A percentile compares a stretch with the other conserved stretches of the same genome.
These are phyloP conservation scores for Leptopilina myrica DNA, from an alignment of 2,888 invertebrate genomes.

Conservation along the genomic window DNA sequence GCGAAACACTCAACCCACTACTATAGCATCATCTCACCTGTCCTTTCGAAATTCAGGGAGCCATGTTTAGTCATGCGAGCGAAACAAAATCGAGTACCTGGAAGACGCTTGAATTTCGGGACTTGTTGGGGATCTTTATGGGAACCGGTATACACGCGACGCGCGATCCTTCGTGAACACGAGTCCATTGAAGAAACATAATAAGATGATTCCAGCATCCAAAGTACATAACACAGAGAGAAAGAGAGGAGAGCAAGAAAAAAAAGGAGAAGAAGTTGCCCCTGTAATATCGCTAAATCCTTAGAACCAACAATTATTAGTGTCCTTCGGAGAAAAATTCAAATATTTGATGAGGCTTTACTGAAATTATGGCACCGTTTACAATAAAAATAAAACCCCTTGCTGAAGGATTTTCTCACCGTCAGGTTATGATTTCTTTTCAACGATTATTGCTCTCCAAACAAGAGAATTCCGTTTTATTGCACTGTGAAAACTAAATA, in stretches of 20 bases:
- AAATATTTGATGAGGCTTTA: slow-evolving; percentile 39
- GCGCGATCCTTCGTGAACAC: slow-evolving; percentile 35
- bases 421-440: slow-evolving; percentile 4
- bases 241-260: too few species aligned
- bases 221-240: slow-evolving; percentile 21
- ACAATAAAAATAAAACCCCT: slow-evolving; percentile 17
- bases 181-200: slow-evolving; percentile 39
- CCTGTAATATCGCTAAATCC: slow-evolving; percentile 22
- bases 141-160: slow-evolving; percentile 45
- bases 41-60: slow-evolving; percentile 45
- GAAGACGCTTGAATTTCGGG: slow-evolving; percentile 41
- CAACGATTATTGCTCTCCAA: neutral
- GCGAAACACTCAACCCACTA: slow-evolving; percentile 24
- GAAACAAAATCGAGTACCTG: slow-evolving; percentile 44
- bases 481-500: neutral
- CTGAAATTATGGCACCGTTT: slow-evolving; percentile 26
- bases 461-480: neutral
- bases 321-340: slow-evolving; percentile 26
- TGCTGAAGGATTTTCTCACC: slow-evolving; percentile 24
- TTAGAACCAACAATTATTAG: slow-evolving; percentile 33
- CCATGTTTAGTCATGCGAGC: slow-evolving; percentile 46
- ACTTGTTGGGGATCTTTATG: slow-evolving; percentile 41
- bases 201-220: slow-evolving; percentile 40
- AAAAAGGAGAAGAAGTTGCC: slow-evolving; percentile 14
- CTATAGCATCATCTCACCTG: slow-evolving; percentile 24